Conservation (phyloP, 2,113 vertebrate species). For the Podarcis muralis region DNA sequence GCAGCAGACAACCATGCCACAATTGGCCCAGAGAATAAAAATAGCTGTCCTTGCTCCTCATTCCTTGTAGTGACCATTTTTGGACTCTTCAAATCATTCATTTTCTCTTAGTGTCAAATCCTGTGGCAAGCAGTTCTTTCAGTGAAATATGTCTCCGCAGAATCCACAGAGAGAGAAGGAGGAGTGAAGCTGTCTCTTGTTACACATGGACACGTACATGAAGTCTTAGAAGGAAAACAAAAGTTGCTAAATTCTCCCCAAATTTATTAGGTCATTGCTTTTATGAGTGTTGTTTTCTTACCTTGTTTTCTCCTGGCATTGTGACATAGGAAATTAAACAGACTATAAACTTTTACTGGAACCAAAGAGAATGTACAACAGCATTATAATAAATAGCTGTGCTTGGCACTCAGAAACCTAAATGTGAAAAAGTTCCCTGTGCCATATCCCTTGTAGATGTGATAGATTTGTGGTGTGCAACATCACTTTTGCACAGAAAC, state of each 20-base stretch:
- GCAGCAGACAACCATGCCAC: slow-evolving; percentile 13
- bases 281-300: neutral
- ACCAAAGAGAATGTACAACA: neutral
- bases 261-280: neutral
- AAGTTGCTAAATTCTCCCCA: slow-evolving; percentile 24
- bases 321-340: fast-evolving
- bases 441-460: neutral
- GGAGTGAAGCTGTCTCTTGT: slow-evolving; percentile 32
- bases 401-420: neutral
- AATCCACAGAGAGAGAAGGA: slow-evolving; percentile 3
- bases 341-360: neutral
- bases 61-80: slow-evolving; percentile 48
- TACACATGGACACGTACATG: neutral
- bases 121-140: slow-evolving; percentile 45
- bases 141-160: slow-evolving; percentile 46
- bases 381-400: neutral
- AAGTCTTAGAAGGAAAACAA: slow-evolving; percentile 3
- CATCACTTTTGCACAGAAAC: too few relatives aligned
- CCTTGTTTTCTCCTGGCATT: neutral
- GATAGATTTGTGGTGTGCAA: neutral
- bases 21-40: slow-evolving; percentile 41
- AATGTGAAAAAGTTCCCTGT: neutral
- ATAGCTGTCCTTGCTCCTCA: slow-evolving; percentile 41
- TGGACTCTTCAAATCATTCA: slow-evolving; percentile 55
- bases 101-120: slow-evolving; percentile 54